Base-by-base conservation (phyloP, 2,113 vertebrate species). In the Aplodontia rufa region DNA sequence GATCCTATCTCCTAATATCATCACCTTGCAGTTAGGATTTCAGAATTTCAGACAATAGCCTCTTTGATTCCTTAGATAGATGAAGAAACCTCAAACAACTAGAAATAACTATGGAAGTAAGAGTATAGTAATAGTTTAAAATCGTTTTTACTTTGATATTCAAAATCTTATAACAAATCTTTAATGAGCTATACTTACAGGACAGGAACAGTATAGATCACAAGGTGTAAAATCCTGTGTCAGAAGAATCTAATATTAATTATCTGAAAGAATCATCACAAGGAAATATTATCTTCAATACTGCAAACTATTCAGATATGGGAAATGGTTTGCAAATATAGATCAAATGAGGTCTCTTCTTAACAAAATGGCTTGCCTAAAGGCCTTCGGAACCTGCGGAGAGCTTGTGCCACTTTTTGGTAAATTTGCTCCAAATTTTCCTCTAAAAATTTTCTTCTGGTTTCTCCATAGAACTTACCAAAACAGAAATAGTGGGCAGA, bases 261-360 rank as follows among this genome's bases (percentile, higher is more conserved):
- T 40, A 64, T 55, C 8, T 71, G 82, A 84, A 79, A 74, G 0
- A 55, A 80, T 22, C 30, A 74, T 92, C 55, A 5, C 32, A 79
- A 80, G 35, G 22, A 66, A 66, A 89, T 66, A 66, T 42, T 26
- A 92, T 6, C 11, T 66, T 87, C 37, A 84, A 7, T 14, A 40
- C 13, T 79, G 6, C 8, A 79, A 58, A 84, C 40, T 84, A 22
- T 49, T 10, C n/a, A 88, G 60, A 37, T 53, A 6, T 82, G 45
- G 32, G 53, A 71, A 78, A 35, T 87, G 30, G 64, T 88, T 96
- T 82, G 28, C 49, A 92, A 68, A 35, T 83, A 16, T 42, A 42
- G 8, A 55, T 78, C 55, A 78, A 94, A 78, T 88, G 16, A 72
- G 72, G 22, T 49, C 60, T 72, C 12, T 5, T 11, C 0, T 40